Percentiles rank a stretch among this genome's conserved stretches.
phyloP scores from a whole-genome alignment of 2,888 invertebrate genomes.

The Calameuta pallipes region DNA sequence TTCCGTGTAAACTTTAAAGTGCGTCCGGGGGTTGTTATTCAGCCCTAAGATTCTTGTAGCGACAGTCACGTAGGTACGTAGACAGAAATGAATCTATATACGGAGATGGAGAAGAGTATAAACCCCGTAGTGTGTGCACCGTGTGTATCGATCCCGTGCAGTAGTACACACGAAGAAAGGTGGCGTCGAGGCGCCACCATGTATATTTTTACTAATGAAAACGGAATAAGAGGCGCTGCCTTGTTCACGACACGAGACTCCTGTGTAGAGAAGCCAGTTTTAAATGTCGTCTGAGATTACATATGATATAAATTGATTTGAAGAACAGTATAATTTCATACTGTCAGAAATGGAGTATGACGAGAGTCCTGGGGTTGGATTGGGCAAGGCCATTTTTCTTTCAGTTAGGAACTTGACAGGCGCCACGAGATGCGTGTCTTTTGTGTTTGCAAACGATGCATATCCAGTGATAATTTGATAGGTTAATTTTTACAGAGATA shows the following conservation, averaged over 20 bases:
- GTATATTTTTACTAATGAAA: not conserved
- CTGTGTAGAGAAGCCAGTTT: not conserved
- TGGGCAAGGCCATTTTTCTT: conserved; percentile 1
- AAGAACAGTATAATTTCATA: not conserved
- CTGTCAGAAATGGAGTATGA: not conserved
- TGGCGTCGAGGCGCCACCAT: conserved; percentile 50
- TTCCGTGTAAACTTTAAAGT: not conserved
- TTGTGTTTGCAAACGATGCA: not conserved
- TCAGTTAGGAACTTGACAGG: conserved; percentile 11
- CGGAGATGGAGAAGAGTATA: not conserved
- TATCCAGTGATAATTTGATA: not conserved
- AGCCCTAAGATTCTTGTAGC: not conserved
- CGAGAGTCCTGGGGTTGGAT: not conserved
- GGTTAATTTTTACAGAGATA: not conserved
- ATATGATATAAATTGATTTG: not conserved
- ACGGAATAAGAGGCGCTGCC: conserved; percentile 7
- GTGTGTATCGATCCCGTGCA: conserved; percentile 57
- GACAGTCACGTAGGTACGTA: not conserved
- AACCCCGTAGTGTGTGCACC: conserved; percentile 12
- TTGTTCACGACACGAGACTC: not conserved
- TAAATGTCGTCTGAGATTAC: not conserved
- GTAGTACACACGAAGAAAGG: conserved; percentile 47
- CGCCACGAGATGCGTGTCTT: not conserved
- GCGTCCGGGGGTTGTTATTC: not conserved
- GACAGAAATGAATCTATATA: not conserved